Evolutionary conservation across 2,888 invertebrate genomes (phyloP).

Genomic region (Dioctria linearis): DNA sequence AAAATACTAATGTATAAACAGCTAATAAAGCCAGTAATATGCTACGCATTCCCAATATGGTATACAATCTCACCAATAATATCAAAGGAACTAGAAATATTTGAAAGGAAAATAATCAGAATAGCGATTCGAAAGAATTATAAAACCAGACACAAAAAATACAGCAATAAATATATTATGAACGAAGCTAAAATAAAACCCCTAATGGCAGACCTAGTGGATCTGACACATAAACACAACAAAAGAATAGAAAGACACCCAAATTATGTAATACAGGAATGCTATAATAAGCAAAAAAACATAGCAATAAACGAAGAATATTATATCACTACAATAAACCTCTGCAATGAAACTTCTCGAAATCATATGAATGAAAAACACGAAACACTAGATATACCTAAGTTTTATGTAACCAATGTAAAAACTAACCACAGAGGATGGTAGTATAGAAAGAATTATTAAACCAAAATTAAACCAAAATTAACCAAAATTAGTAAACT

Average conservation of each 20-base stretch:
- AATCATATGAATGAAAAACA: too few species aligned
- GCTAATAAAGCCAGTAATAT: slow-evolving; percentile 34
- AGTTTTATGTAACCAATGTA: background rate
- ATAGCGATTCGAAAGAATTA: background rate
- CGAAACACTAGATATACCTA: background rate
- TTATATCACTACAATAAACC: background rate
- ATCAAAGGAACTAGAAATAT: slow-evolving; percentile 19
- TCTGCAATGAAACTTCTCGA: background rate
- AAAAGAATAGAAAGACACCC: background rate
- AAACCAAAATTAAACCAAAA: too few species aligned
- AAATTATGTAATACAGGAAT: background rate
- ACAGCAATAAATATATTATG: background rate
- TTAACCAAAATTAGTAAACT: too few species aligned
- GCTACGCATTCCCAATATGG: slow-evolving; percentile 46
- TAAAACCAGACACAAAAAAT: background rate
- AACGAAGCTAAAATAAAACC: background rate
- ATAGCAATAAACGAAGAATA: background rate
- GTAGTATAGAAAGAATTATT: background rate
- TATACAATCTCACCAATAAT: slow-evolving; percentile 31
- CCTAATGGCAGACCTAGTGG: background rate
- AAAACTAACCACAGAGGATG: background rate
- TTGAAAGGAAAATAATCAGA: slow-evolving; percentile 47
- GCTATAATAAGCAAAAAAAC: background rate
- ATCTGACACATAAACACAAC: background rate
- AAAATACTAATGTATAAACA: slow-evolving; percentile 49